Conservation (phyloP, 1,140 invertebrate species). For the Eubasilissa regina region DNA sequence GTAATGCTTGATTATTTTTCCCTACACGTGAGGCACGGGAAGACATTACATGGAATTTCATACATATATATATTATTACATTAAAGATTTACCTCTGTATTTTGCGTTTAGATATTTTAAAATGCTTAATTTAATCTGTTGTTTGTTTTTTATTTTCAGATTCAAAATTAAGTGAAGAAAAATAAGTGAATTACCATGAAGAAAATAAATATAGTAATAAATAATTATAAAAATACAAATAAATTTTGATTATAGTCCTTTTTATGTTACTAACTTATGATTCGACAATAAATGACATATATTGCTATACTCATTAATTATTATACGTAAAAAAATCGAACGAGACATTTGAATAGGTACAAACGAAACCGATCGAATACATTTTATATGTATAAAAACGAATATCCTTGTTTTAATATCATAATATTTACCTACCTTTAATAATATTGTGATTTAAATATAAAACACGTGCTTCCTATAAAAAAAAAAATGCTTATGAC, state of each 20-base stretch:
- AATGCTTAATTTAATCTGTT: too few species aligned
- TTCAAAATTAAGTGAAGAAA: background rate
- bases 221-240: too few species aligned
- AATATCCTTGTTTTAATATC: slow-evolving; percentile 1
- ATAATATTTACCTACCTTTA: slow-evolving; percentile 1
- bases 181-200: too few species aligned
- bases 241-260: too few species aligned
- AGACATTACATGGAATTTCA: too few species aligned
- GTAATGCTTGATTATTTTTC: too few species aligned
- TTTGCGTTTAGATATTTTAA: too few species aligned
- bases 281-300: slow-evolving; percentile 33
- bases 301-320: slow-evolving; percentile 1
- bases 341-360: background rate
- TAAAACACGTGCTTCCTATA: slow-evolving; percentile 30
- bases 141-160: slow-evolving; percentile 19
- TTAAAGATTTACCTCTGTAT: too few species aligned
- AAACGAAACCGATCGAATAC: slow-evolving; percentile 33
- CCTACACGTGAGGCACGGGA: too few species aligned
- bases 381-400: slow-evolving; percentile 18
- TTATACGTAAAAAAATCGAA: background rate
- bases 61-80: too few species aligned
- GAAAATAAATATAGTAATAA: too few species aligned
- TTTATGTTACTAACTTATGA: slow-evolving; percentile 20
- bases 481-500: background rate
- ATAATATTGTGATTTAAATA: slow-evolving; percentile 33